A percentile compares a stretch with the other conserved stretches of the same genome.
These are phyloP conservation scores for Sinocyclocheilus anophthalmus DNA, from an alignment of 2,113 vertebrate genomes.

Conservation along the genomic window DNA sequence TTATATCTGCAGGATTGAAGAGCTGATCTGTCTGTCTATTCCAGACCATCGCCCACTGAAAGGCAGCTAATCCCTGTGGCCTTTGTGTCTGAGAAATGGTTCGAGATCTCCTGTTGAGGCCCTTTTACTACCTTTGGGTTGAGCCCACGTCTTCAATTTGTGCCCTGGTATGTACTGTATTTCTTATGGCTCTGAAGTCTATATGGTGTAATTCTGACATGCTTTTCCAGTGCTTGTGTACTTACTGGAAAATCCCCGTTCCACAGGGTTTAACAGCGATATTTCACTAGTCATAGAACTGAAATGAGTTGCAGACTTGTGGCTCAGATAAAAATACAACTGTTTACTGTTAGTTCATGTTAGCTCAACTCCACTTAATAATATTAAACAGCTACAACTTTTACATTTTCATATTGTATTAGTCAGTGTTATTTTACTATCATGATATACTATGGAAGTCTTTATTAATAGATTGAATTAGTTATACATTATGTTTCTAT, in stretches of 20 bases:
- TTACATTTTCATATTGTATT: too few species aligned
- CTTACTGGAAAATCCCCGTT: constrained; percentile 11
- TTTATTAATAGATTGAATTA: too few species aligned
- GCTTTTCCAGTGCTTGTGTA: constrained; percentile 3
- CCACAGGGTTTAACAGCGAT: neutral
- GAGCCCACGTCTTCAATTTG: constrained; percentile 82
- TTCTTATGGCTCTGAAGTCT: constrained; percentile 29
- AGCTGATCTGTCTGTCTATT: constrained; percentile 61
- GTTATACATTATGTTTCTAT: too few species aligned
- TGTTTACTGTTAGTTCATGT: neutral
- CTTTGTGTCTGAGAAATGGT: constrained; percentile 99
- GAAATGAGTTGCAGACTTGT: neutral
- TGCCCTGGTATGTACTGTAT: constrained; percentile 83
- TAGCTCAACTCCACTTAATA: neutral
- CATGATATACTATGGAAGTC: too few species aligned
- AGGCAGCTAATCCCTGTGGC: constrained; percentile 99
- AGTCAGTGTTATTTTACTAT: neutral
- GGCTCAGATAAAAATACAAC: neutral
- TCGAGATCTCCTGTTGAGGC: constrained; percentile 98
- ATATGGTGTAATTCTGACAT: neutral
- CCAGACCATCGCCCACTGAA: constrained; percentile 92
- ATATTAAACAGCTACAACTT: neutral
- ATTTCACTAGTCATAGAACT: constrained; percentile 9
- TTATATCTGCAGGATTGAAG: constrained; percentile 32
- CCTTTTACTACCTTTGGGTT: constrained; percentile 84